phyloP scores from a whole-genome alignment of 2,797 vertebrate genomes.

The Semaprochilodus insignis region DNA sequence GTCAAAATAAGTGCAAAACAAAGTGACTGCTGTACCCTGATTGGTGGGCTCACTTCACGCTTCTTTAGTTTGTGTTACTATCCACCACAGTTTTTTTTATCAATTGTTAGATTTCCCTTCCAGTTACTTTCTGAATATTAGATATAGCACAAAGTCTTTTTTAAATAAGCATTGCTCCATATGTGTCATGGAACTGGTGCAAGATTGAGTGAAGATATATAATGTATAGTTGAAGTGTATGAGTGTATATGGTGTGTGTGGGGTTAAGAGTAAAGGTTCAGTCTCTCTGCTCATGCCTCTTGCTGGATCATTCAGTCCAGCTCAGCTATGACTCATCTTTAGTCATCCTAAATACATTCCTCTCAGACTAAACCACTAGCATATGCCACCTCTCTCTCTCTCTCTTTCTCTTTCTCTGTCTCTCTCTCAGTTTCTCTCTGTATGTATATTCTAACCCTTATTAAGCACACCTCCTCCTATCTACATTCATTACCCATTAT shows the following conservation, averaged over 20 bases:
- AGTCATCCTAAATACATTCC: slow-evolving; percentile 45
- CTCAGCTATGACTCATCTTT: slow-evolving; percentile 58
- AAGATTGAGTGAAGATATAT: slow-evolving; percentile 1
- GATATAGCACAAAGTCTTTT: no score
- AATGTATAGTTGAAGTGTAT: slow-evolving; percentile 16
- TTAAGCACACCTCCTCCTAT: no score
- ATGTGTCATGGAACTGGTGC: not conserved
- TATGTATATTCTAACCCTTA: no score
- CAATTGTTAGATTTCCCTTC: no score
- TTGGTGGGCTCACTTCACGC: no score
- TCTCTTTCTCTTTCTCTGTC: slow-evolving; percentile 42
- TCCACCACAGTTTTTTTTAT: no score
- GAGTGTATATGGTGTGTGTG: slow-evolving; percentile 8
- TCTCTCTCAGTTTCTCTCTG: slow-evolving; percentile 13
- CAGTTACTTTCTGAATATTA: no score
- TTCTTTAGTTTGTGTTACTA: no score
- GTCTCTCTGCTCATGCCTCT: not conserved
- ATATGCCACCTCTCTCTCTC: slow-evolving; percentile 47
- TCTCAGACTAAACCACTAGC: slow-evolving; percentile 42
- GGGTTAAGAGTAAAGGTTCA: not conserved
- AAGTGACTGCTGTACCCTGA: no score
- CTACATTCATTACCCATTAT: no score
- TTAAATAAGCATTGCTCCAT: no score
- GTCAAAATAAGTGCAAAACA: no score
- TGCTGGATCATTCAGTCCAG: slow-evolving; percentile 16